Evolutionary conservation across 2,888 invertebrate species (phyloP).

Genomic region (Synergus laeviventris): DNA sequence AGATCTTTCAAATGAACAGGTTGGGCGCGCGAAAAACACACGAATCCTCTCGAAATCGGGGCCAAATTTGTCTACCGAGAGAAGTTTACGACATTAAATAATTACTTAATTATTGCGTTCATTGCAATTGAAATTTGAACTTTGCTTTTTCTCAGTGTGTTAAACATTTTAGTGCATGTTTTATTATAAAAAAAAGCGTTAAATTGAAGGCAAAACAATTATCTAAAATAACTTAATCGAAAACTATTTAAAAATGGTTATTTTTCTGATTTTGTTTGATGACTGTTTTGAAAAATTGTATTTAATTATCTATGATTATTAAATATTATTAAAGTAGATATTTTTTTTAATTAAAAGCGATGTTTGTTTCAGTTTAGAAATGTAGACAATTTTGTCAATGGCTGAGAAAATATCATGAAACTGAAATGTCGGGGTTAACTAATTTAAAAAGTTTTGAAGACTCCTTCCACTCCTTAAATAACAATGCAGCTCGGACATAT

Average conservation of each 20-base stretch:
- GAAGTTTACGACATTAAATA: too few relatives aligned
- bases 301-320: neutral
- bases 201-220: too few relatives aligned
- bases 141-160: too few relatives aligned
- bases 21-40: neutral
- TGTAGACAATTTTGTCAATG: neutral
- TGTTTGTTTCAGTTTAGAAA: neutral
- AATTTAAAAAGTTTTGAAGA: constrained; percentile 41
- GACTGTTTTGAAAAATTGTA: neutral
- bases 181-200: too few relatives aligned
- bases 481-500: constrained; percentile 43
- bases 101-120: too few relatives aligned
- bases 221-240: too few relatives aligned
- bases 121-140: too few relatives aligned
- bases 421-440: constrained; percentile 26
- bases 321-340: neutral
- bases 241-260: too few relatives aligned
- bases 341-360: neutral
- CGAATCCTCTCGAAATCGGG: too few relatives aligned
- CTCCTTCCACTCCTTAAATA: constrained; percentile 24
- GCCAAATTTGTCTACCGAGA: too few relatives aligned
- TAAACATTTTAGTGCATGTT: too few relatives aligned
- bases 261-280: too few relatives aligned
- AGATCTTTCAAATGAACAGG: neutral
- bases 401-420: neutral